Base-by-base conservation (phyloP, 2,888 invertebrate genomes). In the Epirrhoe alternata region DNA sequence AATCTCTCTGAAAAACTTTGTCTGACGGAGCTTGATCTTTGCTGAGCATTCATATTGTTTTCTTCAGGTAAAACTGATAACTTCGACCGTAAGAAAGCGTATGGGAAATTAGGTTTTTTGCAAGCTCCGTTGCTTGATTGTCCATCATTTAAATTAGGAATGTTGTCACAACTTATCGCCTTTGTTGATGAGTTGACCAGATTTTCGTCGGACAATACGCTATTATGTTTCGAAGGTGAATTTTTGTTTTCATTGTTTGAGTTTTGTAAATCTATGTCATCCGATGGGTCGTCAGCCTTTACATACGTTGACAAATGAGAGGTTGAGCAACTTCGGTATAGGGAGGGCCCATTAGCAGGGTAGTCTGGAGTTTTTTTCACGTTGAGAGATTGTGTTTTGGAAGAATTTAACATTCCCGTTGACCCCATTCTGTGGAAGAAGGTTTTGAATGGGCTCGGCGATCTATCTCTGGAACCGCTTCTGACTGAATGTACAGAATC, bases 261-360 rank as follows among this genome's bases (percentile, higher is more conserved):
- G 79, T 92, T 94, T 85, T 94, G 92, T 74, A 96, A 91, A 80
- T 96, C 96, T 61, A 97, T 94, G 50, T 96, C 96, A 77, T 96
- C 96, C n/a, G 96, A 96, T 7, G 97, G 96, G 87, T 97, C 97
- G 82, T 97, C 97, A 69, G 96, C 96, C 82, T 96, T 96, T 45
- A 97, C 94, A 80, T 97, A 97, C 30, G 95, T 95, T 69, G 96
- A 96, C 73, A 97, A 86, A 80, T 96, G 96, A 61, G 96, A 96
- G 33, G 97, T 96, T 45, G 96, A 96, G 83, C 96, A 96, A 81
- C 96, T 96, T 62, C 97, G 93, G 78, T 96, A 96, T n/a, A 97
- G 87, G 35, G 91, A 85, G 31, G 90, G 87, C 5, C 88, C 88
- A 76, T 93, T 94, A 51, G 94, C 83, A 0, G 89, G 81, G 74